These are phyloP conservation scores for Bradypodion ventrale DNA, from an alignment of 2,797 vertebrate genomes.

Conservation along the genomic window DNA sequence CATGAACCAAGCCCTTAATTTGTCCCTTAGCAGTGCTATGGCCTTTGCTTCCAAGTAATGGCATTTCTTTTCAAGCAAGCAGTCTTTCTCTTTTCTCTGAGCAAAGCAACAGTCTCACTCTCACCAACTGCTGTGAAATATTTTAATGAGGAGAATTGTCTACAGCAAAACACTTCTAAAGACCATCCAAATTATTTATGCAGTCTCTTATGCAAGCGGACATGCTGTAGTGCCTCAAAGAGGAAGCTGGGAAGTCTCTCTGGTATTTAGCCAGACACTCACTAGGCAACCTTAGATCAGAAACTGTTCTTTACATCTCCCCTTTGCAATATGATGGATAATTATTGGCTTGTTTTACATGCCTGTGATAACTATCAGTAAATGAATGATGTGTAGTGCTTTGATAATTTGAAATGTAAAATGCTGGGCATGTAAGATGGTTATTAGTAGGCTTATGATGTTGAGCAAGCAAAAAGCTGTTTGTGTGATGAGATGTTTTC, in stretches of 20 bases:
- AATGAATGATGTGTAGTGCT: neutral
- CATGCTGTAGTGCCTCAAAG: neutral
- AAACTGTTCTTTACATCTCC: neutral
- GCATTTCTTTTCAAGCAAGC: neutral
- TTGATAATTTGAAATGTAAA: neutral
- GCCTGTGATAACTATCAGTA: neutral
- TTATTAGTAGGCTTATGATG: neutral
- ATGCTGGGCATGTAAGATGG: neutral
- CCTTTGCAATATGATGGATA: neutral
- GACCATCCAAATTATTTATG: neutral
- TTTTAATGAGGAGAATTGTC: neutral
- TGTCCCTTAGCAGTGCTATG: neutral
- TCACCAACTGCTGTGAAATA: neutral
- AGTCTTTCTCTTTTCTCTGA: neutral
- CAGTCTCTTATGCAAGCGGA: neutral
- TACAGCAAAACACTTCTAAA: neutral
- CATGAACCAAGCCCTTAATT: neutral
- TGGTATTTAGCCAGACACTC: neutral
- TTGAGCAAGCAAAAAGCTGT: neutral
- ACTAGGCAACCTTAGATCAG: neutral
- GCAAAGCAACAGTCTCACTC: neutral
- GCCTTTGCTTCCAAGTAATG: neutral
- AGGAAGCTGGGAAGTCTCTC: neutral
- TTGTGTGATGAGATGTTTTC: neutral
- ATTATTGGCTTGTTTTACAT: neutral